These are phyloP conservation scores for Vannuccia rotundouncinata DNA, from an alignment of 2,888 invertebrate species.

Conservation along the genomic window DNA sequence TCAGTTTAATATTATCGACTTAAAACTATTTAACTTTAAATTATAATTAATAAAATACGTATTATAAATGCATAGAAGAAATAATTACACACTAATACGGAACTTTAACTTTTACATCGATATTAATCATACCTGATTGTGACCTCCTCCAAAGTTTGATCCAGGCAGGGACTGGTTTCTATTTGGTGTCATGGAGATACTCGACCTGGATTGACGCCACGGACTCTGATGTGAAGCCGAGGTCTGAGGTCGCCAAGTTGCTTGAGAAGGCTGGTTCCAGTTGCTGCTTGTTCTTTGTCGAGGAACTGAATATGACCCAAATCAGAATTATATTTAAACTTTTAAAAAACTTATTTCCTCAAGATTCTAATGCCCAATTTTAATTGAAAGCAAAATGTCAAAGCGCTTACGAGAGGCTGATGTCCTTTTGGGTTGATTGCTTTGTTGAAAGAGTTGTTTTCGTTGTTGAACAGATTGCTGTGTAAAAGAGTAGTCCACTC, in stretches of 20 bases:
- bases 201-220: neutral
- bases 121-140: too few relatives aligned
- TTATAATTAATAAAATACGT: too few relatives aligned
- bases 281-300: neutral
- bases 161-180: neutral
- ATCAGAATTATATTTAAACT: neutral
- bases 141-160: neutral
- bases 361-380: too few relatives aligned
- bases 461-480: constrained; percentile 28
- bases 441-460: neutral
- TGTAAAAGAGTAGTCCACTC: constrained; percentile 33
- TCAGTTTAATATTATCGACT: too few relatives aligned
- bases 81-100: too few relatives aligned
- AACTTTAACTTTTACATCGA: too few relatives aligned
- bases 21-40: too few relatives aligned
- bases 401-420: neutral
- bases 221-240: neutral
- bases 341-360: too few relatives aligned
- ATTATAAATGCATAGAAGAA: too few relatives aligned
- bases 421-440: neutral
- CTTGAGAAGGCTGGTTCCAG: neutral
- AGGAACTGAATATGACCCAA: neutral
- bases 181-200: constrained; percentile 2
- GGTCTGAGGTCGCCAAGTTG: neutral
- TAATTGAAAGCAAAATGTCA: too few relatives aligned